Percentiles rank a stretch among this genome's conserved stretches.
phyloP scores from a whole-genome alignment of 92 coral and sea anemone species.

The Zoanthus sociatus region DNA sequence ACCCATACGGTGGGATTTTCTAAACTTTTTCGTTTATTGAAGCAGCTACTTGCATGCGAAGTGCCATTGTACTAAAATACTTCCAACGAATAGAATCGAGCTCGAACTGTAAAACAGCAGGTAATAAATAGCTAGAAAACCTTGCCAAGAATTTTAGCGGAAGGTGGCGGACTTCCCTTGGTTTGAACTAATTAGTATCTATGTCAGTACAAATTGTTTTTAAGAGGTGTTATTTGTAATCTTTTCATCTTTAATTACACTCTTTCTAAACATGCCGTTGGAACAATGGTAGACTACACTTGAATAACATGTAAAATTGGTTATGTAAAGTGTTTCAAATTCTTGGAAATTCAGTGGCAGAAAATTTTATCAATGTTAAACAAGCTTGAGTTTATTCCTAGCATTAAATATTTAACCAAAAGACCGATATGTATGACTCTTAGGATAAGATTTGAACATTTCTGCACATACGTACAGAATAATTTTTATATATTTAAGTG shows the following conservation, averaged over 20 bases:
- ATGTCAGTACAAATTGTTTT: slow-evolving; percentile 15
- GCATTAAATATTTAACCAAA: too few relatives aligned
- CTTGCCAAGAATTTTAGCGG: neutral
- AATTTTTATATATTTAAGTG: too few relatives aligned
- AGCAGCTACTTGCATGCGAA: slow-evolving; percentile 24
- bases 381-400: too few relatives aligned
- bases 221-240: slow-evolving; percentile 18
- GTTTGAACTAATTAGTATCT: neutral
- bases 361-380: too few relatives aligned
- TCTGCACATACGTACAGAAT: too few relatives aligned
- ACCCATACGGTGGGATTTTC: slow-evolving; percentile 11
- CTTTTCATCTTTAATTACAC: slow-evolving; percentile 12
- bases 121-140: neutral
- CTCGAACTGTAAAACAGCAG: neutral
- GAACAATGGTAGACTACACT: too few relatives aligned
- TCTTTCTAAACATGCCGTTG: neutral
- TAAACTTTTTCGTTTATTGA: neutral
- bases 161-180: slow-evolving; percentile 15
- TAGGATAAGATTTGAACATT: too few relatives aligned
- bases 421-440: too few relatives aligned
- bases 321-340: too few relatives aligned
- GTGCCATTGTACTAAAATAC: slow-evolving; percentile 11
- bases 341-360: too few relatives aligned
- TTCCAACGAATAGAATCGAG: neutral
- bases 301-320: too few relatives aligned